Base-by-base conservation (phyloP, 2,113 vertebrate genomes). In the Cynocephalus volans region DNA sequence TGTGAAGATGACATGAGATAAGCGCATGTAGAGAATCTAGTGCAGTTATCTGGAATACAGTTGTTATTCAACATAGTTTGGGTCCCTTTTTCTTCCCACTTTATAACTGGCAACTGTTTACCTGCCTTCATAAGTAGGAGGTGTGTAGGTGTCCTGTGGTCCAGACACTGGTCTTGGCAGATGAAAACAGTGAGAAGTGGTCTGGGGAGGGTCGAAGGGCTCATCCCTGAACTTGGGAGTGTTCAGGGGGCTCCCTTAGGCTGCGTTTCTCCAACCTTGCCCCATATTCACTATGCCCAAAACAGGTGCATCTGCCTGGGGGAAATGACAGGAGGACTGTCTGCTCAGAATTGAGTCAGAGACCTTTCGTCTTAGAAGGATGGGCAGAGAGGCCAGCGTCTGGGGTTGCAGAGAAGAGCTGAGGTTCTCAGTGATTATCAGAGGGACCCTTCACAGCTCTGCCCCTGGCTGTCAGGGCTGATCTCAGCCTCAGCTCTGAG, bases 21-120 rank as follows among this genome's bases (percentile, higher is more conserved):
- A 17, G 5, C 33, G 45, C 26, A 23, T 33, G 21, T 18, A 18
- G 52, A 36, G 67, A 80, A 69, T 52, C 28, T 26, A 28, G 54
- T 21, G 3, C 5, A 7, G 45, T 36, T 36, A 21, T 83, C 45
- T 28, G 45, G 18, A 0, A 0, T 54, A 11, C 0, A 60, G 21
- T 65, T 73, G 62, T 11, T 75, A n/a, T 58, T 48, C 52, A 48
- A 6, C 12, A 54, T 52, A 6, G 54, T 72, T 70, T 81, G 31
- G 24, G 19, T 54, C 60, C 36, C 19, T 24, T 21, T 85, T 48
- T 79, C 52, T 58, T 52, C 33, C 36, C 31, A 70, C 60, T 88
- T 62, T 62, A 33, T 52, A 70, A 18, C 41, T 82, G 21, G 24
- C 23, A 85, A 26, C 81, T 85, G 6, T 56, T 23, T 33, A 41